A percentile compares a stretch with the other conserved stretches of the same genome.
Conservation (phyloP, 2,113 vertebrate species). For the Astur gentilis region DNA sequence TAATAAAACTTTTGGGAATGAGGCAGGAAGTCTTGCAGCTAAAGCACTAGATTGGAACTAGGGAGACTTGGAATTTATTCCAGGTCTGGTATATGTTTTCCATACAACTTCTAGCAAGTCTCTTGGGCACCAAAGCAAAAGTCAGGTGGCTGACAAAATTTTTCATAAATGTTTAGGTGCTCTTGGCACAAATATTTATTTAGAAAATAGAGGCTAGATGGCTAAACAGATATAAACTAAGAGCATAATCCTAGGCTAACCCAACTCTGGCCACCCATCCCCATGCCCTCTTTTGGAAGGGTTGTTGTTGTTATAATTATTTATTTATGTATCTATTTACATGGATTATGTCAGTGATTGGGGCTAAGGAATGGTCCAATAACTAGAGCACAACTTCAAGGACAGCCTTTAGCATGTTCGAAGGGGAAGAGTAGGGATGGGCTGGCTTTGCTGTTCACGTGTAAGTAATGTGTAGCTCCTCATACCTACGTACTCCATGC, state of each 20-base stretch:
- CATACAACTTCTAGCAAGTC: not conserved
- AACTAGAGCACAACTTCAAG: not conserved
- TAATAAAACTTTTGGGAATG: not conserved
- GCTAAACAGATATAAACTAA: not conserved
- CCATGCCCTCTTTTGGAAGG: not conserved
- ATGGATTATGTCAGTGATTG: not conserved
- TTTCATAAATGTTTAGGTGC: not conserved
- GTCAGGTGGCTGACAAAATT: not conserved
- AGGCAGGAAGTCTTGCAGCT: not conserved
- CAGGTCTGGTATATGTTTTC: not conserved
- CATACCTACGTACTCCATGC: rapidly evolving
- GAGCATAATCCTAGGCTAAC: not conserved
- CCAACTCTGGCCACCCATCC: not conserved
- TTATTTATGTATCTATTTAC: not conserved
- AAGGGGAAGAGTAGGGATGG: not conserved
- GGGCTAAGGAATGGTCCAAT: not conserved
- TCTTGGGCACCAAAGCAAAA: not conserved
- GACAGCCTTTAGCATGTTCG: not conserved
- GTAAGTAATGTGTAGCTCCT: not conserved
- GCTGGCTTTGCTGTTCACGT: not conserved
- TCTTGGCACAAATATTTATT: not conserved
- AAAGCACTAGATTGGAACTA: not conserved
- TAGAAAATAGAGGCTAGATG: not conserved
- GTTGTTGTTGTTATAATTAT: not conserved
- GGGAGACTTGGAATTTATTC: not conserved